These are phyloP conservation scores for Dromaius novaehollandiae DNA, from an alignment of 2,113 vertebrate genomes.

Conservation along the genomic window DNA sequence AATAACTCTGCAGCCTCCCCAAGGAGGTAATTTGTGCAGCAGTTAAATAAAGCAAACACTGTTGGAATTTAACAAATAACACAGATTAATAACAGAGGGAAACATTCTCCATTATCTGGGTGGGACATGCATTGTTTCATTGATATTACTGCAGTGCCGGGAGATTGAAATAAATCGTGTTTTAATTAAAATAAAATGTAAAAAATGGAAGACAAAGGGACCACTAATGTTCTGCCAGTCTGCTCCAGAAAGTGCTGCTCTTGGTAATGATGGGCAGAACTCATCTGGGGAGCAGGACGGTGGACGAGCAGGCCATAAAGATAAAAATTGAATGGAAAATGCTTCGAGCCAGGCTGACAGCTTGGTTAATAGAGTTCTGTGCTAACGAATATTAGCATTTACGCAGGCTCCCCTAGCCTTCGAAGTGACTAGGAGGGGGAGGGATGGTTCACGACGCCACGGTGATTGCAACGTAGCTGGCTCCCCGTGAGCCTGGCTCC, in stretches of 20 bases:
- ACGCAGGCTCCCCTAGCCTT: background rate
- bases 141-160: background rate
- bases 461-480: background rate
- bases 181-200: background rate
- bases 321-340: background rate
- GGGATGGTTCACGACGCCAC: background rate
- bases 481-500: background rate
- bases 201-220: background rate
- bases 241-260: background rate
- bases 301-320: background rate
- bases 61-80: constrained; percentile 17
- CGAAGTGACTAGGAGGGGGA: background rate
- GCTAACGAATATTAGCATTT: background rate
- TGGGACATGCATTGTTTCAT: background rate
- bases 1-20: background rate
- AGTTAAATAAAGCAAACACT: constrained; percentile 12
- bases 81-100: background rate
- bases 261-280: background rate
- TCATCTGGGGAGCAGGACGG: background rate
- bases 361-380: background rate
- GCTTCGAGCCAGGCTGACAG: background rate
- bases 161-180: background rate
- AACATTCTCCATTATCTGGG: background rate
- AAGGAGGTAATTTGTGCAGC: background rate
- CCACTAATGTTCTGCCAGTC: background rate